These are phyloP conservation scores for Laterallus jamaicensis DNA, from an alignment of 2,113 vertebrate genomes.

Conservation along the genomic window DNA sequence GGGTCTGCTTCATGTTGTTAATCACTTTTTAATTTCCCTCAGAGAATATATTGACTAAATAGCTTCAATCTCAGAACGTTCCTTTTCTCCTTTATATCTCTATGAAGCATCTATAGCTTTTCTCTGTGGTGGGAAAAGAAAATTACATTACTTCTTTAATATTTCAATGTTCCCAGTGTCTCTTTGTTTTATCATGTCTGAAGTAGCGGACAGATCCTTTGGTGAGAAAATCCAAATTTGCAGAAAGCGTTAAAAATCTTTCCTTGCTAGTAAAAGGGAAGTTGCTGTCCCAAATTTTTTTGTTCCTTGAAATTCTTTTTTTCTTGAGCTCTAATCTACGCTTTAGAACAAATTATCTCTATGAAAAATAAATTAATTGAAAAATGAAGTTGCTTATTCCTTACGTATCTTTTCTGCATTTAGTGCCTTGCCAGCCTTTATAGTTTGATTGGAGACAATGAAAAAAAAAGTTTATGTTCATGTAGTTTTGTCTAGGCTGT, in stretches of 20 bases:
- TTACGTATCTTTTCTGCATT: background rate
- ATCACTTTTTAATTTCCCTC: slow-evolving; percentile 16
- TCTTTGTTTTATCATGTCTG: slow-evolving; percentile 5
- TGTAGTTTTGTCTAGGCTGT: background rate
- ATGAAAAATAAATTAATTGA: background rate
- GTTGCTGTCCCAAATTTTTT: background rate
- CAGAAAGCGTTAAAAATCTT: background rate
- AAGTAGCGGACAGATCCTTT: background rate
- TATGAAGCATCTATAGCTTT: background rate
- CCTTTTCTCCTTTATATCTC: background rate
- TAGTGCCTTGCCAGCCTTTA: background rate
- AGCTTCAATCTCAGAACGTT: background rate
- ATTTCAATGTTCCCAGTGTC: background rate
- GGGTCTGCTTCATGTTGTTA: background rate
- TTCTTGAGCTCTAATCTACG: background rate
- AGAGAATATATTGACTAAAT: slow-evolving; percentile 4
- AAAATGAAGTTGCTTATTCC: background rate
- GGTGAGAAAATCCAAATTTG: background rate
- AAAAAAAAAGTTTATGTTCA: background rate
- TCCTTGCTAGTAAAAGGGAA: background rate
- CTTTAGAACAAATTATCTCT: background rate
- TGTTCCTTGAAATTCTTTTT: background rate
- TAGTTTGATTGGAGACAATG: background rate
- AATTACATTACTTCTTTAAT: background rate
- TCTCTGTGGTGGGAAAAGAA: background rate